A percentile compares a stretch with the other conserved stretches of the same genome.
Conservation (phyloP, 2,797 vertebrate genomes). For the Artibeus lituratus region DNA sequence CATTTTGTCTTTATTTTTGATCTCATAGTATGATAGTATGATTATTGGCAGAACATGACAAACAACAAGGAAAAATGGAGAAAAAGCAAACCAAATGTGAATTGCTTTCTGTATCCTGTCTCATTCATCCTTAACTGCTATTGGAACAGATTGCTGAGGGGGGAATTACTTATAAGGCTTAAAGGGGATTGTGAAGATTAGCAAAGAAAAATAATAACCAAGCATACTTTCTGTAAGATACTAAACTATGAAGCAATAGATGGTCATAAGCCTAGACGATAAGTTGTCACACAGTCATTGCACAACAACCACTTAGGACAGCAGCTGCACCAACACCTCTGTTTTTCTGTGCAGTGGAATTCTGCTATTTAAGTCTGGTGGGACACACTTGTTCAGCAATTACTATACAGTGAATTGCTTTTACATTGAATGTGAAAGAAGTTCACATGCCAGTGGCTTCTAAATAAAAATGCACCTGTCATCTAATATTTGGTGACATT, state of each 20-base stretch:
- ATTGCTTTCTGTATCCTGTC: not conserved
- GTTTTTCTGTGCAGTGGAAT: constrained; percentile 34
- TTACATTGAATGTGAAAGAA: constrained; percentile 32
- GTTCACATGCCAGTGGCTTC: not conserved
- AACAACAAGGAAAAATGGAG: not conserved
- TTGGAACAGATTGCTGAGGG: not conserved
- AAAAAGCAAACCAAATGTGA: not conserved
- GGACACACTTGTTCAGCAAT: constrained; percentile 9
- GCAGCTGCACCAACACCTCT: constrained; percentile 49
- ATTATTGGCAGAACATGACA: not conserved
- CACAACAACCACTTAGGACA: not conserved
- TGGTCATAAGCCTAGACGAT: not conserved
- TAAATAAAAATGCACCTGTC: constrained; percentile 67
- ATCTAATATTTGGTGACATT: constrained; percentile 47
- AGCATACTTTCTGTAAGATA: constrained; percentile 26
- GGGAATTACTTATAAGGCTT: constrained; percentile 35
- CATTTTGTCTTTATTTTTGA: not conserved
- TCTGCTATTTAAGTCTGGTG: not conserved
- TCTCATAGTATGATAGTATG: not conserved
- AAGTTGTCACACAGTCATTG: not conserved
- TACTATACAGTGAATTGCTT: constrained; percentile 31
- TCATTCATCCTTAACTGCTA: not conserved
- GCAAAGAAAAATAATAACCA: constrained; percentile 44
- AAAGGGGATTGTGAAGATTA: constrained; percentile 62
- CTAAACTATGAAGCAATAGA: constrained; percentile 28